Base-by-base conservation (phyloP, 2,797 vertebrate species). In the Anguilla obscura region DNA sequence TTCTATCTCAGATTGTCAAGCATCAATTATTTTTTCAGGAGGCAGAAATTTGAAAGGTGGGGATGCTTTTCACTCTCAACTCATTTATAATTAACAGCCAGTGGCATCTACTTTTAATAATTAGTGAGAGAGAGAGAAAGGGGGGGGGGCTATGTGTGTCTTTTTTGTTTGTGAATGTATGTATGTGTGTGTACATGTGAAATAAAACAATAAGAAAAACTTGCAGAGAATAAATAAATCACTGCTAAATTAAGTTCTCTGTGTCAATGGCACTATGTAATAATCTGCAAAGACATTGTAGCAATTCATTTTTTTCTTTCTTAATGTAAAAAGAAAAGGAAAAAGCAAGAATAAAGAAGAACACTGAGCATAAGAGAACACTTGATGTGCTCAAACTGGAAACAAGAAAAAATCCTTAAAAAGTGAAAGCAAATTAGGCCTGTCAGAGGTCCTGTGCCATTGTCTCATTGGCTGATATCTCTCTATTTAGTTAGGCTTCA, bases 71-170 rank as follows among this genome's bases (percentile, higher is more conserved):
- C 71, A 40, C 71, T 36, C 71, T 33, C 30, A 76, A 40, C 33
- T 76, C 71, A 76, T 76, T 16, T 76, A 76, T 76, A 24, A 76
- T 76, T 76, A 76, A 36, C 30, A 16, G 12, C 33, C 71, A 40
- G 71, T 76, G 71, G 71, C 33, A 40, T 76, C 71, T 40, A 36
- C 71, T 76, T 76, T 76, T 40, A 76, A 76, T 40, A 76, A 76
- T 76, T 40, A 76, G 33, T 36, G 33, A 76, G 71, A 40, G 71
- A 40, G 30, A 40, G 3, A 36, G 33, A 74, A 12, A 1, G 1
- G 9, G 5, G 63, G 1, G 5, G 18, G 5, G 30, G 6, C 52
- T 54, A 54, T 12, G 8, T 54, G 52, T 54, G 52, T 54, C 52
- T 58, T 58, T 18, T 58, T 58, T 58, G 54, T 56, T 56, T 56